Conservation (phyloP, 2,888 invertebrate genomes). For the Electrophaes corylata region DNA sequence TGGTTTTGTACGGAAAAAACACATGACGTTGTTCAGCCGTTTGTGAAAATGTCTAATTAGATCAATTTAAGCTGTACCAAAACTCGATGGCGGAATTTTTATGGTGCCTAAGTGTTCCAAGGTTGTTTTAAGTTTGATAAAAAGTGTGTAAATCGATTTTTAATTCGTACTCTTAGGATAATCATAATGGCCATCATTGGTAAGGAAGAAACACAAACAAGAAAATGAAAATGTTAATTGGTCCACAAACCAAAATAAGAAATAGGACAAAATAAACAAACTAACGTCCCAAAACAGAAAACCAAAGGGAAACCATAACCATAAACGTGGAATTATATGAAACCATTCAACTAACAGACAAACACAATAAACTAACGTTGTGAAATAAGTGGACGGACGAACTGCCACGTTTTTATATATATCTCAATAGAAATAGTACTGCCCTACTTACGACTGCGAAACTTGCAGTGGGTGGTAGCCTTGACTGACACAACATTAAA, state of each 20-base stretch:
- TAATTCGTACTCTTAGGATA: background rate
- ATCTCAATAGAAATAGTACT: conserved; percentile 63
- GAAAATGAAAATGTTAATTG: background rate
- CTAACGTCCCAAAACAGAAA: conserved; percentile 12
- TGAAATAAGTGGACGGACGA: conserved; percentile 60
- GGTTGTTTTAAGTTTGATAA: conserved; percentile 4
- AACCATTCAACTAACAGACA: conserved; percentile 37
- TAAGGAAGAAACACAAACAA: background rate
- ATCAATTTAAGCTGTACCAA: conserved; percentile 24
- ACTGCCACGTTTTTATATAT: conserved; percentile 55
- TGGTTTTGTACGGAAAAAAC: conserved; percentile 60
- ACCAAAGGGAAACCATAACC: conserved; percentile 26
- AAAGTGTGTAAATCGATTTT: conserved; percentile 1
- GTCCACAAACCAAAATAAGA: conserved; percentile 2
- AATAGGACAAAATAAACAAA: background rate
- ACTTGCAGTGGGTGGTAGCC: conserved; percentile 45
- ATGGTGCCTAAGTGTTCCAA: conserved; percentile 17
- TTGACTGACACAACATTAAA: conserved; percentile 58
- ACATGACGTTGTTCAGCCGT: conserved; percentile 36
- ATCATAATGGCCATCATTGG: background rate
- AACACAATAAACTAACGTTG: conserved; percentile 48
- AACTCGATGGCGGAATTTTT: conserved; percentile 18
- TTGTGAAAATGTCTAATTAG: conserved; percentile 38
- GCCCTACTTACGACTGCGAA: conserved; percentile 50
- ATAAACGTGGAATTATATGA: conserved; percentile 30